Conservation (phyloP, 92 coral and sea anemone species). For the Chrysogorgia sp. region DNA sequence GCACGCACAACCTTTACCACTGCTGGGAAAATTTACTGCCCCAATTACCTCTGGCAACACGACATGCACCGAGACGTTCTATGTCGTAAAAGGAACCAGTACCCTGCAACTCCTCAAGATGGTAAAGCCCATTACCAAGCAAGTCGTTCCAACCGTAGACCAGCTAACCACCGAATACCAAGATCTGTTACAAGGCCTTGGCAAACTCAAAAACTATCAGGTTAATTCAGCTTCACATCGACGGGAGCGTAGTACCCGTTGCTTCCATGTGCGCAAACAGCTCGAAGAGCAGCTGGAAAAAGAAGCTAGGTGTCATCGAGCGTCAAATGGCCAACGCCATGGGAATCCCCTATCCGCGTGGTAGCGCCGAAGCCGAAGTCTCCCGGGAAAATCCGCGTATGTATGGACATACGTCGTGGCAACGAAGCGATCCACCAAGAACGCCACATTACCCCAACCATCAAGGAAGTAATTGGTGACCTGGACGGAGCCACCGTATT, state of each 20-base stretch:
- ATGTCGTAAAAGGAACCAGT: conserved; percentile 33
- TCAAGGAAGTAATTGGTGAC: conserved; percentile 29
- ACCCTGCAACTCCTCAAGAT: conserved; percentile 16
- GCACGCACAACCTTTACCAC: conserved; percentile 1
- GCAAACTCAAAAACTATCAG: conserved; percentile 22
- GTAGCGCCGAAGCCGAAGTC: conserved; percentile 40
- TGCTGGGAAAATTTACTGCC: conserved; percentile 18
- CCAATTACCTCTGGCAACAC: background rate
- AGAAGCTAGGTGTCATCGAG: conserved; percentile 15
- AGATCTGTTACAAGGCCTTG: conserved; percentile 9
- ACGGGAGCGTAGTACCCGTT: conserved; percentile 11
- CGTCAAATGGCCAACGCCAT: conserved; percentile 40
- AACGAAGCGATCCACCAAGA: conserved; percentile 28
- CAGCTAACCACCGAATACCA: background rate
- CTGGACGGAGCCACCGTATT: conserved; percentile 19
- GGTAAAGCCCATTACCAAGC: background rate
- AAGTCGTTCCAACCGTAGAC: conserved; percentile 4
- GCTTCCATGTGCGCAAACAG: conserved; percentile 33
- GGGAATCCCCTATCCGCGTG: conserved; percentile 42
- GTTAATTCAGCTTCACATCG: conserved; percentile 34
- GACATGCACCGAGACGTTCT: conserved; percentile 2
- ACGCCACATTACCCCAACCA: conserved; percentile 37
- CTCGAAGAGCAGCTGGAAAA: conserved; percentile 16
- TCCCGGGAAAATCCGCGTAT: conserved; percentile 32
- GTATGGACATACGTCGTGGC: conserved; percentile 32